Conservation (phyloP, 2,113 vertebrate species). For the Sander vitreus region DNA sequence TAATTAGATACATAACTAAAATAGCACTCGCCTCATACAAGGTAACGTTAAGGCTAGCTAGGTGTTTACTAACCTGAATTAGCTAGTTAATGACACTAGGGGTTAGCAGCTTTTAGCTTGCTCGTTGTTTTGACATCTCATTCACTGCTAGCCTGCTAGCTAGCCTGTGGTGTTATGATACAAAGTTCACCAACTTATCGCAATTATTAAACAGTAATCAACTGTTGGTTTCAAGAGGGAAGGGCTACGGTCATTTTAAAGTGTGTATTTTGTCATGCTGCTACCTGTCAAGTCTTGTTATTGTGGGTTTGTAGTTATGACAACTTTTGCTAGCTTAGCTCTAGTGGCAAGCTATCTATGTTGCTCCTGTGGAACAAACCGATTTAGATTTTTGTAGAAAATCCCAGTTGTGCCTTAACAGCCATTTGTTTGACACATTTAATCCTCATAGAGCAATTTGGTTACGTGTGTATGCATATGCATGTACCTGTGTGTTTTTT, state of each 20-base stretch:
- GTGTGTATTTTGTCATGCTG: background rate
- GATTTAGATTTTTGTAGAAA: no score
- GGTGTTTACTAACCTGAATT: background rate
- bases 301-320: conserved; percentile 4
- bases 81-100: background rate
- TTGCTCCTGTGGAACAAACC: background rate
- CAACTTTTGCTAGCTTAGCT: conserved; percentile 41
- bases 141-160: conserved; percentile 65
- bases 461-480: no score
- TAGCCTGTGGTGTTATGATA: conserved; percentile 46
- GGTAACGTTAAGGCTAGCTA: no score
- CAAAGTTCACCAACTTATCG: background rate
- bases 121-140: conserved; percentile 54
- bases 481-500: no score
- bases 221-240: background rate
- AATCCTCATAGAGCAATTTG: no score
- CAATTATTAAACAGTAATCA: background rate
- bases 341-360: background rate
- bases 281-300: background rate
- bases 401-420: background rate
- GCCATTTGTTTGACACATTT: background rate
- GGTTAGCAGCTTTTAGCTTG: conserved; percentile 20
- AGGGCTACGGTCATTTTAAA: background rate
- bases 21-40: background rate
- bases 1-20: background rate